phyloP scores from a whole-genome alignment of 2,797 vertebrate genomes.

The Dallia pectoralis region DNA sequence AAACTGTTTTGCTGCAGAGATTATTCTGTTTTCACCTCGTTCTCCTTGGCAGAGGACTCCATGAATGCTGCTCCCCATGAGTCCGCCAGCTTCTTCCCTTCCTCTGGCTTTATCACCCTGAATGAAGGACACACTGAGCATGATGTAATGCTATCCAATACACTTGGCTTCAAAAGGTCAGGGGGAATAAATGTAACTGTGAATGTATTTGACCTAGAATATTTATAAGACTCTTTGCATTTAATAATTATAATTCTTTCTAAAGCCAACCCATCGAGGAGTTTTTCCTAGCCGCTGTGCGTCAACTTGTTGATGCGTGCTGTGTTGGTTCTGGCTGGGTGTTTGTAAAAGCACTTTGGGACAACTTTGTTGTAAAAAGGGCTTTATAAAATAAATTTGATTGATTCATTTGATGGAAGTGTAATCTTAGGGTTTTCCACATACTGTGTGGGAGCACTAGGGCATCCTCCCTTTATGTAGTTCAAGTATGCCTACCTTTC shows the following conservation, averaged over 20 bases:
- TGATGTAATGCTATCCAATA: background rate
- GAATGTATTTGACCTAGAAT: too few relatives aligned
- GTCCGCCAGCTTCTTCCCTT: conserved; percentile 85
- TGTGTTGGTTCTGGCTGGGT: too few relatives aligned
- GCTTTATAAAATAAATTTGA: too few relatives aligned
- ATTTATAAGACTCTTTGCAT: too few relatives aligned
- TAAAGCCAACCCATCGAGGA: too few relatives aligned
- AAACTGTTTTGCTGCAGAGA: background rate
- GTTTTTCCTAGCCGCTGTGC: too few relatives aligned
- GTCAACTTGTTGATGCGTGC: too few relatives aligned
- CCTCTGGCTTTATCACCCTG: conserved; percentile 81
- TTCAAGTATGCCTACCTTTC: conserved; percentile 70
- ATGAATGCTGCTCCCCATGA: conserved; percentile 85
- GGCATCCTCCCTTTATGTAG: background rate
- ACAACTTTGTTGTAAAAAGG: too few relatives aligned
- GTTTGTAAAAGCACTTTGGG: too few relatives aligned
- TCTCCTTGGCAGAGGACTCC: conserved; percentile 87
- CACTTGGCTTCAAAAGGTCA: background rate
- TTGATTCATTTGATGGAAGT: background rate
- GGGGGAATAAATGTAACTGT: background rate
- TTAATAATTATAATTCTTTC: too few relatives aligned
- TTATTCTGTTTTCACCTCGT: conserved; percentile 71
- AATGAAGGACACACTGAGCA: conserved; percentile 11
- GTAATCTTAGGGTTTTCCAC: background rate
- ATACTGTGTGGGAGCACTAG: conserved; percentile 1